Evolutionary conservation across 2,797 vertebrate genomes (phyloP), one percentile per base, ranked within the genome.

Genomic region (Syncerus caffer): DNA sequence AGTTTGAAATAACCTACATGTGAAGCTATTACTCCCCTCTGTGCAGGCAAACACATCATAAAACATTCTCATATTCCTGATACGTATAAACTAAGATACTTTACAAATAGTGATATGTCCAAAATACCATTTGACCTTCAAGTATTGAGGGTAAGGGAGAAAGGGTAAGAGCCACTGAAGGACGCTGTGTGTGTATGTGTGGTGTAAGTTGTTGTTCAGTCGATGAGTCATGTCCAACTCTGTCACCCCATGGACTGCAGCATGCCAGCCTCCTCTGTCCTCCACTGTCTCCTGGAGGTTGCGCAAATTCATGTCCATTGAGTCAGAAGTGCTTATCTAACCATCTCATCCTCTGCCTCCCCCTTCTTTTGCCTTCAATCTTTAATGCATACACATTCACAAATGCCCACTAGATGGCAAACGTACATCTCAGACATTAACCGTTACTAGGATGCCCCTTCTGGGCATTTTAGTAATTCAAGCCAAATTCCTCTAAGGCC

Each of bases 381-480:
- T 92, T 23, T 47, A 82, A 88, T 4, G 42, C 27, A 34, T 23
- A 89, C 64, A 87, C 17, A 89, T 38, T 67, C 93, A 80, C 89
- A 96, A 76, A 80, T 92, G 97, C 58, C 97, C 98, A 98, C 98
- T 98, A 98, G 97, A 74, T 98, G 98, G 98, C 97, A 98, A 97
- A 78, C 94, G 79, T 60, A 97, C 97, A 94, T 97, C 91, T 97
- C 96, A 90, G 95, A 98, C 92, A 57, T 60, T 88, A 86, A 47
- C 2, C 8, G 23, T 91, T 67, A 51, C 85, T 85, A 13, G 4
- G 42, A 51, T 64, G 57, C 17, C 71, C 64, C 74, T 91, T 92
- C 76, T 96, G 80, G 89, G 58, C 79, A 86, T 80, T 96, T 95
- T 82, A 88, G 82, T 89, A 89, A 93, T 19, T 89, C 67, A 96